Evolutionary conservation across 1,140 invertebrate genomes (phyloP).

Genomic region (Macrobrachium nipponense): DNA sequence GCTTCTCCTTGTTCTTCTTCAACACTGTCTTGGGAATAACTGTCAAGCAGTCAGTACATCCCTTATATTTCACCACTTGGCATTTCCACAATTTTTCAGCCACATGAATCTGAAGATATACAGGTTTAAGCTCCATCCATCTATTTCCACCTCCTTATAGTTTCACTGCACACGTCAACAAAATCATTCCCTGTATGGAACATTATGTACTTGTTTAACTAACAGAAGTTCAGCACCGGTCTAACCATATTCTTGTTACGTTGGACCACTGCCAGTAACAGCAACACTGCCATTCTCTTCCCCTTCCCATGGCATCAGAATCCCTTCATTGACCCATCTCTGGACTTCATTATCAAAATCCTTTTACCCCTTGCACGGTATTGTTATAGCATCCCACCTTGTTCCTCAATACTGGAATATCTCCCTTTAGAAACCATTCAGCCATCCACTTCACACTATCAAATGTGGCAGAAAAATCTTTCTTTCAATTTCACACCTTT

Average conservation of each 20-base stretch:
- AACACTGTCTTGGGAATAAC: slow-evolving; percentile 10
- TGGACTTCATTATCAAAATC: background rate
- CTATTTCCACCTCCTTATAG: slow-evolving; percentile 18
- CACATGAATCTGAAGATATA: too few species aligned
- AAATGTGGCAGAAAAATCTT: too few species aligned
- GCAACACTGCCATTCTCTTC: slow-evolving; percentile 14
- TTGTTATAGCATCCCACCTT: background rate
- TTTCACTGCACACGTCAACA: too few species aligned
- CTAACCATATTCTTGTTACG: slow-evolving; percentile 25
- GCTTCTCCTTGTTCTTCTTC: background rate
- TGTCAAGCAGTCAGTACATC: slow-evolving; percentile 5
- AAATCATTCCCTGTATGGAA: slow-evolving; percentile 21
- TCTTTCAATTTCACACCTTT: too few species aligned
- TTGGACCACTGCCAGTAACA: slow-evolving; percentile 11
- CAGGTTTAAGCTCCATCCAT: background rate
- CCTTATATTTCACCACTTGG: slow-evolving; percentile 18
- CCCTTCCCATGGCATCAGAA: slow-evolving; percentile 7
- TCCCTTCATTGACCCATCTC: background rate
- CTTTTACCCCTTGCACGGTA: background rate
- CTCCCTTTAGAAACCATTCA: too few species aligned
- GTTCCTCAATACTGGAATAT: background rate
- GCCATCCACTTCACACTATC: too few species aligned
- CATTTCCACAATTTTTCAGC: slow-evolving; percentile 21
- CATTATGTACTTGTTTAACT: background rate
- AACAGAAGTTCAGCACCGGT: slow-evolving; percentile 2